These are phyloP conservation scores for Parotocinclus haroldoi DNA, from an alignment of 2,797 vertebrate genomes.

Conservation along the genomic window DNA sequence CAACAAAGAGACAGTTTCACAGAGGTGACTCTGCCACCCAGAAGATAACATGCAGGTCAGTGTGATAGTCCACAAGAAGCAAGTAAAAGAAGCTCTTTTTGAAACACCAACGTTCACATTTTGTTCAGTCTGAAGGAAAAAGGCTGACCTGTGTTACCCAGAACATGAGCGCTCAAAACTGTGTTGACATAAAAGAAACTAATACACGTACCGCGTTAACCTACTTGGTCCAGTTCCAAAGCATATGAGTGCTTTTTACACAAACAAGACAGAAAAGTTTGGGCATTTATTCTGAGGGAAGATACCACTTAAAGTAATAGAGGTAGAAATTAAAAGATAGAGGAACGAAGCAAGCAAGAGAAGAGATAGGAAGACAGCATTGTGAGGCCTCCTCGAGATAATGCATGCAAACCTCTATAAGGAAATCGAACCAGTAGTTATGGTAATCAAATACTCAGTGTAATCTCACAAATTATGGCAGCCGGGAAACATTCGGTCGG, in stretches of 20 bases:
- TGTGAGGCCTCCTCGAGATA: constrained; percentile 59
- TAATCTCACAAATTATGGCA: background rate
- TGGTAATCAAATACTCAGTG: background rate
- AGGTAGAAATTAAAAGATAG: constrained; percentile 57
- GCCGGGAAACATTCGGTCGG: no score
- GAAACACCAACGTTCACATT: constrained; percentile 56
- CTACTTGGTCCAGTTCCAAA: constrained; percentile 82
- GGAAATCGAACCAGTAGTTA: constrained; percentile 36
- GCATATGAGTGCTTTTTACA: constrained; percentile 80
- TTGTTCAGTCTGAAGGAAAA: constrained; percentile 59
- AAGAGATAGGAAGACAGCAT: constrained; percentile 55
- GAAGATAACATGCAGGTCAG: constrained; percentile 68
- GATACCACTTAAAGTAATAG: constrained; percentile 64
- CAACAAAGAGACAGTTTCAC: constrained; percentile 45
- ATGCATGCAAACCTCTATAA: constrained; percentile 64
- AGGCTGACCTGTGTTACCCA: constrained; percentile 65
- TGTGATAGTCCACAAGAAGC: constrained; percentile 50
- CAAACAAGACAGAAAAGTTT: constrained; percentile 79
- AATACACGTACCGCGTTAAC: constrained; percentile 77
- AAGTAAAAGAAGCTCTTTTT: constrained; percentile 50
- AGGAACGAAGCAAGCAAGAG: constrained; percentile 64
- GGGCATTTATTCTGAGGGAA: constrained; percentile 73
- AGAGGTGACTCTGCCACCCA: constrained; percentile 64
- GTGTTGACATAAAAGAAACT: constrained; percentile 76
- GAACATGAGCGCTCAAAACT: constrained; percentile 71